Evolutionary conservation across 1,140 invertebrate genomes (phyloP).

Genomic region (Eumeta japonica): DNA sequence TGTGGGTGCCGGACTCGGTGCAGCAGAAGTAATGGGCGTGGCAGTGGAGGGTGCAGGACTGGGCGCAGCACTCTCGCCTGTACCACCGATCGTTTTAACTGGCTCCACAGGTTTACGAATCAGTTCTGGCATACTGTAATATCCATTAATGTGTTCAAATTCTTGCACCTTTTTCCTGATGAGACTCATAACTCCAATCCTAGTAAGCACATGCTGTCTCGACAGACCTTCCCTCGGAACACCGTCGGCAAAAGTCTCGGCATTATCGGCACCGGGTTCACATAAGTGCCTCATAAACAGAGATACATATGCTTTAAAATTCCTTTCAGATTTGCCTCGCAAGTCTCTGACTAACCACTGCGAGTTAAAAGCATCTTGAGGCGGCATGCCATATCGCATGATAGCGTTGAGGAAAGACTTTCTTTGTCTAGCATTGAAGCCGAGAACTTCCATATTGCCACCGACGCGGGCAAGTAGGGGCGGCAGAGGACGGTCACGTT

Average conservation of each 20-base stretch:
- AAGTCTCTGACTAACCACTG: slow-evolving; percentile 98
- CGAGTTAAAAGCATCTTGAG: slow-evolving; percentile 95
- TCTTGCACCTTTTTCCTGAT: slow-evolving; percentile 99
- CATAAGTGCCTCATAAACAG: slow-evolving; percentile 99
- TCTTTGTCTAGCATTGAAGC: slow-evolving; percentile 98
- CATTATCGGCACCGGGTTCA: slow-evolving; percentile 96
- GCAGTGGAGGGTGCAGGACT: slow-evolving; percentile 64
- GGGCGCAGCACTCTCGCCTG: slow-evolving; percentile 67
- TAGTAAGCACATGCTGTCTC: slow-evolving; percentile 94
- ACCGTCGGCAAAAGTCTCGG: slow-evolving; percentile 97
- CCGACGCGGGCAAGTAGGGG: slow-evolving; percentile 92
- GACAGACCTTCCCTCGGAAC: slow-evolving; percentile 98
- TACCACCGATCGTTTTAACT: slow-evolving; percentile 47
- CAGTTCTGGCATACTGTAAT: slow-evolving; percentile 94
- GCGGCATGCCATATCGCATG: slow-evolving; percentile 99
- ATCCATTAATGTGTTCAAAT: slow-evolving; percentile 97
- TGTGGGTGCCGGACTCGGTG: slow-evolving; percentile 38
- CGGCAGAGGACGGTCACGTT: slow-evolving; percentile 90
- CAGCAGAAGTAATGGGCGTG: slow-evolving; percentile 44
- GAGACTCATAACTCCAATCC: slow-evolving; percentile 99
- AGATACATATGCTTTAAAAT: slow-evolving; percentile 97
- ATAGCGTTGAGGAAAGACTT: slow-evolving; percentile 99
- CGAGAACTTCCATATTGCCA: slow-evolving; percentile 97
- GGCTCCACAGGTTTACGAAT: slow-evolving; percentile 78
- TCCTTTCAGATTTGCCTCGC: slow-evolving; percentile 96